Base-by-base conservation (phyloP, 2,797 vertebrate species). In the Acridotheres tristis region DNA sequence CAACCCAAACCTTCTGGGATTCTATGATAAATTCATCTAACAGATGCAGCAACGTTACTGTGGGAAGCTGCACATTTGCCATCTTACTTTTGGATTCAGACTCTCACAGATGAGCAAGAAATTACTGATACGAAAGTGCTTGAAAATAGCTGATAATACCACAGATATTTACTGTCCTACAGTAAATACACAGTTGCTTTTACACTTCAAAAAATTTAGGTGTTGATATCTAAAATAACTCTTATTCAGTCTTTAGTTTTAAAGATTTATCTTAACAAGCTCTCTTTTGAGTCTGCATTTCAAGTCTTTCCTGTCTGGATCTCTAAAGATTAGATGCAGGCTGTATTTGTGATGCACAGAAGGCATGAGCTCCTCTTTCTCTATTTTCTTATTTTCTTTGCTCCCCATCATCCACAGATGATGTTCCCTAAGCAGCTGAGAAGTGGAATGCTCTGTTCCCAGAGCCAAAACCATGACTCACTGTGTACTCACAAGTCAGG, bases 1-100 rank as follows among this genome's bases (percentile, higher is more conserved):
- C 58, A 71, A 29, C 10, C 21, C 51, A 65, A 65, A 40, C 27
- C 38, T 22, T 26, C n/a, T 20, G 17, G 38, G 38, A 83, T 47
- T 40, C 51, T 19, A 0, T 19, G 25, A 45, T 4, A 25, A 12
- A 42, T 54, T 67, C 10, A 25, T 21, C 21, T 43, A 12, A 16
- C 58, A 65, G 42, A 75, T 48, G 26, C 38, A 58, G 40, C 1
- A 2, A 14, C 0, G 0, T 19, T 43, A 38, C 27, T 8, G 0
- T 2, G 32, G 32, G 48, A 83, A 87, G 57, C 2, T 7, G 36
- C 9, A 18, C 18, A 27, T 45, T 38, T 43, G 29, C 23, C 54
- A 80, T 20, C 30, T 20, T 42, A 29, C 11, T 63, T 68, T 16
- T 12, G 72, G 26, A 32, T 27, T 61, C 13, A 11, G 36, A 48